A percentile compares a stretch with the other conserved stretches of the same genome.
Evolutionary conservation across 2,888 invertebrate species (phyloP).

Genomic region (Melinaea marsaeus): DNA sequence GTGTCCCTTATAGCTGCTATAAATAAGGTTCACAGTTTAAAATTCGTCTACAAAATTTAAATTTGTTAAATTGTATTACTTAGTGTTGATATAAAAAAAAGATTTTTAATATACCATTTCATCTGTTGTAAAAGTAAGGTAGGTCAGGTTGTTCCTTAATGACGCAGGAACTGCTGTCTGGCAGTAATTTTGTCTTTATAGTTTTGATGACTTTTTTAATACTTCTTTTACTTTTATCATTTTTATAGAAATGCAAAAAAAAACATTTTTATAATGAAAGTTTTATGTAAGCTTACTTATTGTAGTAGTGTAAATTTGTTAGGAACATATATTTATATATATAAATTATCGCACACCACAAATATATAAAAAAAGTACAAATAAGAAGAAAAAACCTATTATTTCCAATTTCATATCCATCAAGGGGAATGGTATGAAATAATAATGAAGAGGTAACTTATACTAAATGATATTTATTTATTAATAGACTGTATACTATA

Average conservation of each 20-base stretch:
- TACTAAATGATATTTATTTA: too few relatives aligned
- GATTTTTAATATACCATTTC: background rate
- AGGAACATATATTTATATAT: too few relatives aligned
- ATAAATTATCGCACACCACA: too few relatives aligned
- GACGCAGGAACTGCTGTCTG: background rate
- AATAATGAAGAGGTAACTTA: too few relatives aligned
- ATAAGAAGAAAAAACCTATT: too few relatives aligned
- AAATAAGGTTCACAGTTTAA: background rate
- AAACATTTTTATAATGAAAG: background rate
- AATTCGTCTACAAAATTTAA: background rate
- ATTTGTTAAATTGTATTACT: background rate
- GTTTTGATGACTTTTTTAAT: background rate
- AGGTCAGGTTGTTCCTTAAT: background rate
- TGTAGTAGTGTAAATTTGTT: background rate
- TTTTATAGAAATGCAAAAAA: background rate
- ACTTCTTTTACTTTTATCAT: background rate
- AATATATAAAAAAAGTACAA: too few relatives aligned
- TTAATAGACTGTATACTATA: too few relatives aligned
- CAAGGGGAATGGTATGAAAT: too few relatives aligned
- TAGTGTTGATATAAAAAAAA: background rate
- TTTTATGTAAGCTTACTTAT: background rate
- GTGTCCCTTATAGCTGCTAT: background rate
- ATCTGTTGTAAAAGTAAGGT: background rate
- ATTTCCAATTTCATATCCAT: too few relatives aligned
- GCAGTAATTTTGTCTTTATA: constrained; percentile 2